Percentiles rank a stretch among this genome's conserved stretches.
Conservation (phyloP, 2,113 vertebrate genomes). For the Syngnathus scovelli region DNA sequence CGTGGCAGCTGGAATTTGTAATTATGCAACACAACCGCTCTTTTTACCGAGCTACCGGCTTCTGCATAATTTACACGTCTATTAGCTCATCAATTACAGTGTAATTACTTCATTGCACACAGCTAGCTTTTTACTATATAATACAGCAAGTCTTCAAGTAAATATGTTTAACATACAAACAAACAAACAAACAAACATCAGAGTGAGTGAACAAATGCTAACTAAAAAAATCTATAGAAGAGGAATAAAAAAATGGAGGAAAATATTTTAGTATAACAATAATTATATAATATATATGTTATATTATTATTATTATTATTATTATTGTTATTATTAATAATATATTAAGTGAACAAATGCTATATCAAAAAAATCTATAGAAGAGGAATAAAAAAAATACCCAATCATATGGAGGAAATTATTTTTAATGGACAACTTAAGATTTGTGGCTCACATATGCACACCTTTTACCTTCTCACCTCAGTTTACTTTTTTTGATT, state of each 20-base stretch:
- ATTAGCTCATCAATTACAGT: constrained; percentile 67
- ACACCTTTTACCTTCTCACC: constrained; percentile 2
- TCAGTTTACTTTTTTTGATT: constrained; percentile 33
- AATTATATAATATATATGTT: no score
- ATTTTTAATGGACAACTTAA: constrained; percentile 34
- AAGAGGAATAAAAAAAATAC: no score
- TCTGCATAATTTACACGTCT: constrained; percentile 65
- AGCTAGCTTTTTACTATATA: constrained; percentile 54
- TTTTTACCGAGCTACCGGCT: constrained; percentile 43
- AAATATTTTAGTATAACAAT: background rate
- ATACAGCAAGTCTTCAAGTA: constrained; percentile 51
- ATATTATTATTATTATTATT: no score
- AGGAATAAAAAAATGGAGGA: no score
- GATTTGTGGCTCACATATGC: constrained; percentile 31
- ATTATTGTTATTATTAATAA: no score
- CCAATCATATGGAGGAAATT: constrained; percentile 53
- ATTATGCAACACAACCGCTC: constrained; percentile 54
- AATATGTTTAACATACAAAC: constrained; percentile 51
- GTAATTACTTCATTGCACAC: constrained; percentile 60
- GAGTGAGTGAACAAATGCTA: constrained; percentile 21
- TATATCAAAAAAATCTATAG: no score
- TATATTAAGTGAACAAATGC: no score
- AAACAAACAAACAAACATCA: constrained; percentile 38
- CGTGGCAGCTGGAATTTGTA: constrained; percentile 64
- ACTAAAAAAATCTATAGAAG: no score